phyloP scores from a whole-genome alignment of 1,140 invertebrate genomes.

The Bombyx mandarina region DNA sequence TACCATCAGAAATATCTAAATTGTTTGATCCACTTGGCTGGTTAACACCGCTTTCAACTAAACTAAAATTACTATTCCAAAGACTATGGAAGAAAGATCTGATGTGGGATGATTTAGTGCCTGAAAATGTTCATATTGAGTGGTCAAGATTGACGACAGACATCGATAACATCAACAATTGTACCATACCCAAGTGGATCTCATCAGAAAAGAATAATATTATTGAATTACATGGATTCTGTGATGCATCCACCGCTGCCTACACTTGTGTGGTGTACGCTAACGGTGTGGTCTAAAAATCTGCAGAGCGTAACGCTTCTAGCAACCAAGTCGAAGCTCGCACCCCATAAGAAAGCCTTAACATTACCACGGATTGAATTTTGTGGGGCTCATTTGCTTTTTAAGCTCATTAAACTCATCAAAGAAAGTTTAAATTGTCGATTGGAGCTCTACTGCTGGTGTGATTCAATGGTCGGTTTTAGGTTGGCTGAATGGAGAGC shows the following conservation, averaged over 20 bases:
- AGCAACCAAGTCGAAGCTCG: neutral
- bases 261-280: slow-evolving; percentile 10
- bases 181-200: slow-evolving; percentile 8
- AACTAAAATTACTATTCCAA: no score
- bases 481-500: slow-evolving; percentile 16
- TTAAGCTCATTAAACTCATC: neutral
- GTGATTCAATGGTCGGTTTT: slow-evolving; percentile 1
- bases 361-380: slow-evolving; percentile 1
- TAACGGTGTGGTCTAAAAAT: neutral
- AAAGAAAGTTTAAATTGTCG: neutral
- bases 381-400: neutral
- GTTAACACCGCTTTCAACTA: neutral
- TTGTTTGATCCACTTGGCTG: slow-evolving; percentile 3
- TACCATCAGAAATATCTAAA: slow-evolving; percentile 7
- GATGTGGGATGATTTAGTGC: slow-evolving; percentile 6
- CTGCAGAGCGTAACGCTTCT: slow-evolving; percentile 6
- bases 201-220: neutral
- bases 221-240: slow-evolving; percentile 12
- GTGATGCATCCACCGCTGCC: slow-evolving; percentile 10
- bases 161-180: slow-evolving; percentile 7
- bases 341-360: neutral
- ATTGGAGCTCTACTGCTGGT: slow-evolving; percentile 15
- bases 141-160: slow-evolving; percentile 9
- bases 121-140: slow-evolving; percentile 6
- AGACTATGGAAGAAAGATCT: neutral